Base-by-base conservation (phyloP, 2,113 vertebrate genomes). In the Scartelaos histophorus region DNA sequence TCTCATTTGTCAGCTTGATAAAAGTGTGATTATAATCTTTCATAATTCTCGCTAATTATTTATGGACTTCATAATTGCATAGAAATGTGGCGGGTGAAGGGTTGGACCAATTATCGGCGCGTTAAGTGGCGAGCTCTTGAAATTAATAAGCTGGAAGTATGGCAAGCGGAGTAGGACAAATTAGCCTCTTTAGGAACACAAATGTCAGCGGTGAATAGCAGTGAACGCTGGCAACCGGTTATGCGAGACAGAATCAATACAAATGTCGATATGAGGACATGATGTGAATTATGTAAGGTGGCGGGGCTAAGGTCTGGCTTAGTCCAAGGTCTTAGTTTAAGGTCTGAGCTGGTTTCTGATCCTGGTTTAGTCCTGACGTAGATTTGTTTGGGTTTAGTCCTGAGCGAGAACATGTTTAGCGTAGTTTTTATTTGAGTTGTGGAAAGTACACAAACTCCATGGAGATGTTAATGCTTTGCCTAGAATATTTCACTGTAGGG, bases 201-300 rank as follows among this genome's bases (percentile, higher is more conserved):
- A 71, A 76, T 46, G 7, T 47, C 61, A 49, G 10, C 3, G 24
- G 13, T 56, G 45, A 58, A 45, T 66, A 49, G 16, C 13, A 43
- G 2, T 58, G 21, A 70, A 22, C n/a, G 62, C 34, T 22, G 29
- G 56, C 56, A 38, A 64, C 34, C 21, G 71, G 49, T 69, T 46
- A 34, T 66, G 13, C 53, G 66, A 7, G n/a, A 22, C 56, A 35
- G 56, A 29, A 68, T 61, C 54, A 34, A 71, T 54, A 65, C 5
- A 70, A 67, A 69, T 45, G 35, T 70, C 17, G 47, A 69, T 69
- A 72, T 57, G 21, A 66, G 21, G 62, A 46, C 4, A 25, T 13
- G 21, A n/a, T 54, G 11, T 13, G 56, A 57, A 57, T 22, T 21
- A 57, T 22, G 22, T 25, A 25, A 51, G 56, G 24, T 22, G 7